Conservation (phyloP, 30 jellyfish, hydroid and myxozoan genomes). For the Turritopsis rubra region DNA sequence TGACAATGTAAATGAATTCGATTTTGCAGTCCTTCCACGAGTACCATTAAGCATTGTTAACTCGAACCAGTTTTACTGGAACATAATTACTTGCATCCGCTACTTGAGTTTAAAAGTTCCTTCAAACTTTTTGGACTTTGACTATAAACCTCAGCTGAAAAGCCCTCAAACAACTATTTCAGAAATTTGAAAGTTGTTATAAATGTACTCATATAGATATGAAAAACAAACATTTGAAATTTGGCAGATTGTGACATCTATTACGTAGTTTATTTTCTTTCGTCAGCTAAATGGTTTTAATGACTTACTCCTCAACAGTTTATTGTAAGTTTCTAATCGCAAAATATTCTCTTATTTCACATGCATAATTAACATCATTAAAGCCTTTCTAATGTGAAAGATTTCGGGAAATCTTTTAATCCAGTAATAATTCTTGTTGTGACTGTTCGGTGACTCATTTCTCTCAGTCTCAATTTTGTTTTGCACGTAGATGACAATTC, state of each 20-base stretch:
- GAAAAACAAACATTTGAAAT: not conserved
- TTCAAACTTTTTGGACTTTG: not conserved
- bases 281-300: not conserved
- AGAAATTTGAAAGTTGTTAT: not conserved
- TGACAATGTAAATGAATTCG: no score
- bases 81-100: no score
- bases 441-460: not conserved
- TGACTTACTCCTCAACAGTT: not conserved
- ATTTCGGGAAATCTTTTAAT: not conserved
- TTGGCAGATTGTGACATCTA: not conserved
- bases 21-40: no score
- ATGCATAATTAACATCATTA: not conserved
- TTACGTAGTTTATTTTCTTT: not conserved
- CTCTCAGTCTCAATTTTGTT: not conserved
- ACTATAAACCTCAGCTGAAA: not conserved
- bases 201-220: not conserved
- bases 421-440: not conserved
- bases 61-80: no score
- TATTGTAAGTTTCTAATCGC: not conserved
- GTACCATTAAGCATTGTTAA: no score
- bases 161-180: not conserved
- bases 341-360: not conserved
- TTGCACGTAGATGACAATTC: not conserved
- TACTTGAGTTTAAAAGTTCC: not conserved
- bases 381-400: not conserved